Evolutionary conservation across 1,140 invertebrate genomes (phyloP).

Genomic region (Drosophila carrolli): DNA sequence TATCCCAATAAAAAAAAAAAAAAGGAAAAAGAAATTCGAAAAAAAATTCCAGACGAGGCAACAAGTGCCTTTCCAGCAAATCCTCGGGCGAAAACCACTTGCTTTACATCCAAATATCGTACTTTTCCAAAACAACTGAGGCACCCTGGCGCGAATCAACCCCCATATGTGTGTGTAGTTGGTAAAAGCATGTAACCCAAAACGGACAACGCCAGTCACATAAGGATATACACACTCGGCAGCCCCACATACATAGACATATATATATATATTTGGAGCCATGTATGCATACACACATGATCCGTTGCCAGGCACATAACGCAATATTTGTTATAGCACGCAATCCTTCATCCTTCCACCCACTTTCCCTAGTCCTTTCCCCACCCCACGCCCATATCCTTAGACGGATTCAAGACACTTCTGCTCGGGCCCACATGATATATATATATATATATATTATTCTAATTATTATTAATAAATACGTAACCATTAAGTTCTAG

Average conservation of each 20-base stretch:
- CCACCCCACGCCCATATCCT: slow-evolving; percentile 4
- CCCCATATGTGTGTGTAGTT: slow-evolving; percentile 42
- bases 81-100: slow-evolving; percentile 5
- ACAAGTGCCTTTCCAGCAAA: slow-evolving; percentile 31
- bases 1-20: neutral
- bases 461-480: slow-evolving; percentile 50
- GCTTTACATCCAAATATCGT: neutral
- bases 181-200: slow-evolving; percentile 41
- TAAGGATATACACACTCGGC: slow-evolving; percentile 39
- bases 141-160: slow-evolving; percentile 38
- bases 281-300: slow-evolving; percentile 34
- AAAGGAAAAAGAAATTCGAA: neutral
- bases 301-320: slow-evolving; percentile 48
- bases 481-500: slow-evolving; percentile 79
- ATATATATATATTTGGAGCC: slow-evolving; percentile 7
- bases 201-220: slow-evolving; percentile 30
- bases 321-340: slow-evolving; percentile 60
- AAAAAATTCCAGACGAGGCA: slow-evolving; percentile 7
- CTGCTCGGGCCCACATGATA: slow-evolving; percentile 27
- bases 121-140: slow-evolving; percentile 15
- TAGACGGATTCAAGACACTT: neutral
- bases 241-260: slow-evolving; percentile 6
- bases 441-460: slow-evolving; percentile 41
- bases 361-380: neutral
- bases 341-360: slow-evolving; percentile 22